Evolutionary conservation across 2,797 vertebrate genomes (phyloP), one percentile per base, ranked within the genome.

Genomic region (Eleutherodactylus coqui): DNA sequence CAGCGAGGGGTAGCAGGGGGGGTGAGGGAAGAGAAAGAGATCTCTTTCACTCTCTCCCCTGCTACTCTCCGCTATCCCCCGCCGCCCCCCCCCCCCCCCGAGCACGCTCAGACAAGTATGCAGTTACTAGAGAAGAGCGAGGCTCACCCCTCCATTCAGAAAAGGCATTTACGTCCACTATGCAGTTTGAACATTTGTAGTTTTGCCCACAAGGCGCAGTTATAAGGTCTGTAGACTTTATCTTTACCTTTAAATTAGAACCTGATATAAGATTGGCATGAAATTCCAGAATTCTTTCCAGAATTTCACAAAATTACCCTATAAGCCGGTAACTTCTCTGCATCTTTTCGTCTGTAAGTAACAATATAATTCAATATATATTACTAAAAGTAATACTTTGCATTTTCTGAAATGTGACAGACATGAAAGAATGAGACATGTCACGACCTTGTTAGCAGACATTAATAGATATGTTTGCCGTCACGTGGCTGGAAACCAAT

Each of bases 391-490:
- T 64, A 62, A 41, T 27, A 27, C 64, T 81, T 85, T 21, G 53
- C 67, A 89, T 82, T 53, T 34, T 13, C 85, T 78, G 49, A 87
- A 69, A 43, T 87, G 67, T 51, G 69, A 89, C 43, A 11, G 16
- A 78, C 24, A 47, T 47, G 69, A 9, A 89, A 88, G 90, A 77
- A 89, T 0, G 72, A 69, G 80, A 81, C 53, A 75, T 88, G 83
- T 88, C 53, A 82, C n/a, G 88, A 86, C 84, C 90, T 89, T 64
- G 53, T 91, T 88, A 88, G 86, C 85, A 58, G 79, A 85, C 88
- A 3, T 81, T 72, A 0, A 79, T 58, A 75, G 24, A 0, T 81
- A 79, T 41, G 83, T 75, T 83, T 80, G 58, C 58, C 19, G 79
- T 51, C 86, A 82, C 11, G 4, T 85, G 86, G 72, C 0, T 5